phyloP scores from a whole-genome alignment of 2,888 invertebrate species.

The Arge pagana region DNA sequence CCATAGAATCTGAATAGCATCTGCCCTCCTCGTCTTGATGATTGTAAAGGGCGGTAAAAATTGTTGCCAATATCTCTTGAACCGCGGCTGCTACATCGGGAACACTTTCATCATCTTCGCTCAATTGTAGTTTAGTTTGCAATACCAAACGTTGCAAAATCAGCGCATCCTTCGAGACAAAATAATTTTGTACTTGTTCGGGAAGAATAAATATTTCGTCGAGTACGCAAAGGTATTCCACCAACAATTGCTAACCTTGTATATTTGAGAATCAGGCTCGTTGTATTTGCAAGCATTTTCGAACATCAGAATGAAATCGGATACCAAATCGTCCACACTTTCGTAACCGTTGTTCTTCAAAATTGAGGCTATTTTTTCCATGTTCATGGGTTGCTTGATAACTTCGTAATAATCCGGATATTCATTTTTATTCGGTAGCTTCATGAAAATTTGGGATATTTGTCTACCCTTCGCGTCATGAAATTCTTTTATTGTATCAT shows the following conservation, averaged over 20 bases:
- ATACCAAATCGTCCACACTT: constrained; percentile 82
- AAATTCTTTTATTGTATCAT: constrained; percentile 88
- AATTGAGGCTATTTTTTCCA: constrained; percentile 91
- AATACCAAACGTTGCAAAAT: constrained; percentile 89
- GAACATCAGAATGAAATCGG: constrained; percentile 91
- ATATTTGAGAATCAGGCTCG: constrained; percentile 96
- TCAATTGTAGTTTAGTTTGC: constrained; percentile 87
- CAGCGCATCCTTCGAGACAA: constrained; percentile 78
- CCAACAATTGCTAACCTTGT: constrained; percentile 66
- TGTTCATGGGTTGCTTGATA: constrained; percentile 94
- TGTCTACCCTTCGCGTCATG: constrained; percentile 86
- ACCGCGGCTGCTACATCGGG: constrained; percentile 90
- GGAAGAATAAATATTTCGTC: no score
- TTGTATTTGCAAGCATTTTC: constrained; percentile 98
- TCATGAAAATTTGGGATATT: constrained; percentile 92
- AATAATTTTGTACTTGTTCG: background rate
- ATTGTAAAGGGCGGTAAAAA: constrained; percentile 93
- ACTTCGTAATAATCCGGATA: constrained; percentile 98
- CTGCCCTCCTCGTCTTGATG: constrained; percentile 97
- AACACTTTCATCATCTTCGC: constrained; percentile 82
- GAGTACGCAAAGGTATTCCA: background rate
- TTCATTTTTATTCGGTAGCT: constrained; percentile 88
- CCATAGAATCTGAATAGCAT: constrained; percentile 95
- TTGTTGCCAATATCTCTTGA: constrained; percentile 85
- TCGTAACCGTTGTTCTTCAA: constrained; percentile 78